These are phyloP conservation scores for Latrodectus geometricus DNA, from an alignment of 1,140 invertebrate species.

Conservation along the genomic window DNA sequence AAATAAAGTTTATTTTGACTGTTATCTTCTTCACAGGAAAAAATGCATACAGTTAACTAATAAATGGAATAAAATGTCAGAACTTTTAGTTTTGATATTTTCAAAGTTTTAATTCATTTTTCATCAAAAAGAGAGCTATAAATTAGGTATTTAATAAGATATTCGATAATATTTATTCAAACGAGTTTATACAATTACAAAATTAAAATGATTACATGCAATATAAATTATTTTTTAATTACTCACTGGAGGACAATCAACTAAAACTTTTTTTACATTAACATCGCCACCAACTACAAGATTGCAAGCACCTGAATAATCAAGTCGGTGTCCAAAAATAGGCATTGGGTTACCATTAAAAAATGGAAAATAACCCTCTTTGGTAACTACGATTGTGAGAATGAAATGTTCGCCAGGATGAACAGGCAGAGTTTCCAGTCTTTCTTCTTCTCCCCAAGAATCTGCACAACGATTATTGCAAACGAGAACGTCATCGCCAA, in stretches of 20 bases:
- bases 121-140: too few relatives aligned
- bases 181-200: too few relatives aligned
- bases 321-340: slow-evolving; percentile 79
- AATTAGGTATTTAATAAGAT: too few relatives aligned
- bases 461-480: slow-evolving; percentile 56
- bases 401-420: slow-evolving; percentile 78
- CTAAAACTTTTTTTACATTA: slow-evolving; percentile 67
- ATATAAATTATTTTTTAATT: background rate
- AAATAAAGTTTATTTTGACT: background rate
- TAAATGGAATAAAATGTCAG: background rate
- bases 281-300: slow-evolving; percentile 81
- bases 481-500: slow-evolving; percentile 34
- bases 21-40: too few relatives aligned
- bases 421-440: slow-evolving; percentile 72
- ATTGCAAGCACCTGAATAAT: slow-evolving; percentile 75
- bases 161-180: too few relatives aligned
- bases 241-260: slow-evolving; percentile 54
- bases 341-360: slow-evolving; percentile 81
- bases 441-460: slow-evolving; percentile 54
- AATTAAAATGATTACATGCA: too few relatives aligned
- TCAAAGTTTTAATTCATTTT: background rate
- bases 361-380: slow-evolving; percentile 23
- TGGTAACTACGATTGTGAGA: slow-evolving; percentile 77
- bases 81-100: too few relatives aligned
- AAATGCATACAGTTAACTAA: too few relatives aligned